Evolutionary conservation across 2,888 invertebrate genomes (phyloP), one percentile per base, ranked within the genome.

Genomic region (Notocelia uddmanniana): DNA sequence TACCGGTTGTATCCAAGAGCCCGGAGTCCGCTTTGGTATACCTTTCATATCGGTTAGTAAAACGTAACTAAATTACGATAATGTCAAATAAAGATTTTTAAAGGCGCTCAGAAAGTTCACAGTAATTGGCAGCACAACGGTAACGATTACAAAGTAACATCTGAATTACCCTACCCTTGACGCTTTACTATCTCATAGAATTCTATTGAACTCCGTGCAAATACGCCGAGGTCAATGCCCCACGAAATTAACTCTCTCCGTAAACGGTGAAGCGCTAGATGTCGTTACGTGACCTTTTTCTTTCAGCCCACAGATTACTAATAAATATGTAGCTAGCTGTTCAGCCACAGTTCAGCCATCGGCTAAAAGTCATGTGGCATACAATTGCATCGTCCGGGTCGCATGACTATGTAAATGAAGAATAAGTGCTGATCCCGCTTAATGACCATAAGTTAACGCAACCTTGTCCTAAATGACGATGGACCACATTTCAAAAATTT

Each of bases 321-420:
- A n/a, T n/a, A n/a, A n/a, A n/a, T n/a, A n/a, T n/a, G n/a, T n/a
- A n/a, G n/a, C n/a, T n/a, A n/a, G n/a, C 26, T 62, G 62, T 55
- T 55, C 60, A 57, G 66, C 34, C 18, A 45, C 45, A 72, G 37
- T 64, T 64, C 64, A 63, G 63, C 34, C 52, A 64, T 64, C 15
- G n/a, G 21, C 21, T n/a, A 72, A 68, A 66, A 68, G 72, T 62
- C 72, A 60, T 62, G 62, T 62, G 41, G 67, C 48, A 60, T 62
- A 72, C 48, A 72, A 68, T 57, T 62, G 19, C 48, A 68, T 50
- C 62, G 48, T 60, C 48, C 62, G 67, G 62, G 62, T 71, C 60
- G 59, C 54, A 23, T 60, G 59, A 54, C 26, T 63, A 34, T 62
- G 60, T 45, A 45, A 48, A 50, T 62, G 45, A 62, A 26, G 62